Conservation (phyloP, 2,113 vertebrate genomes). For the Gambusia affinis region DNA sequence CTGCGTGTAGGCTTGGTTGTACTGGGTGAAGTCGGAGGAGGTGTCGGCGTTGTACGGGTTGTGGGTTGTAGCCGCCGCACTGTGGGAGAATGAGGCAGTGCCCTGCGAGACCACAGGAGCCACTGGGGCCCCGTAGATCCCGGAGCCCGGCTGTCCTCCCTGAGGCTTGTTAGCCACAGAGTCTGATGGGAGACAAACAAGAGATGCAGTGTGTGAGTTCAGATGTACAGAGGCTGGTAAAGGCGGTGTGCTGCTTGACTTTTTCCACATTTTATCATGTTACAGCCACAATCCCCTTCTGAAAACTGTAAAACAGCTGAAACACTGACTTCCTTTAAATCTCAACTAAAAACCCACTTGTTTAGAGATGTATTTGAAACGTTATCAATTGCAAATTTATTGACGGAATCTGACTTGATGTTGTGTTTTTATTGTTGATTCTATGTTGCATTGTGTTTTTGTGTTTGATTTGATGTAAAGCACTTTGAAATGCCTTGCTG, state of each 20-base stretch:
- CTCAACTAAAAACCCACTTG: no score
- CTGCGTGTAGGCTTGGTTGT: conserved; percentile 83
- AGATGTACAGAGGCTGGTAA: neutral
- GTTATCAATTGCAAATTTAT: no score
- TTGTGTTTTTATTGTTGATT: no score
- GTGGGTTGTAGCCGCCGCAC: conserved; percentile 55
- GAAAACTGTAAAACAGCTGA: no score
- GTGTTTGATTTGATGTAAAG: no score
- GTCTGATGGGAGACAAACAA: conserved; percentile 54
- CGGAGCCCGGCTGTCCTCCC: conserved; percentile 71
- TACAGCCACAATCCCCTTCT: neutral
- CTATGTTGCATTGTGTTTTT: no score
- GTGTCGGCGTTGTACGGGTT: conserved; percentile 83
- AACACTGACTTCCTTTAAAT: no score
- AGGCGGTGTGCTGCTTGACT: neutral
- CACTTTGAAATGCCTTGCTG: no score
- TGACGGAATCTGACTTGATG: no score
- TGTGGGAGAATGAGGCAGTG: conserved; percentile 61
- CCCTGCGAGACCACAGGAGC: conserved; percentile 84
- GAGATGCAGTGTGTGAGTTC: conserved; percentile 2
- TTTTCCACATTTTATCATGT: neutral
- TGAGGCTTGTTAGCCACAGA: conserved; percentile 82
- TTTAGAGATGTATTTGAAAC: no score
- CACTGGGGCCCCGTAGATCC: conserved; percentile 73
- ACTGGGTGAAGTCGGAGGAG: conserved; percentile 84